Base-by-base conservation (phyloP, 2,888 invertebrate genomes). In the Temnothorax unifasciatus region DNA sequence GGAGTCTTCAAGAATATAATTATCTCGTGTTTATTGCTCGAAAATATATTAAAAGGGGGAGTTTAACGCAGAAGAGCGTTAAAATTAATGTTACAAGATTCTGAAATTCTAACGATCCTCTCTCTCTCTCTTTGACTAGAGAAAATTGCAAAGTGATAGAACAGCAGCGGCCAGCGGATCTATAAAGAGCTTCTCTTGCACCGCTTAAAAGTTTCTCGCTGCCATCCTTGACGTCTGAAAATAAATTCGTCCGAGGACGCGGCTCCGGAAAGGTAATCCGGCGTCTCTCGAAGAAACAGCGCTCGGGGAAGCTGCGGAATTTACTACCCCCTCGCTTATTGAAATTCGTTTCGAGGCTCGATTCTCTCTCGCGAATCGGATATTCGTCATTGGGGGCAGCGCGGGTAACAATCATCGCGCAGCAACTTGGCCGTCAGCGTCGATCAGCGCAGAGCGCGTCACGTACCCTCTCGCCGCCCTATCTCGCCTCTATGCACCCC, bases 381-480 rank as follows among this genome's bases (percentile, higher is more conserved):
- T 44, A 54, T 68, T 77, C 57, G 29, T 29, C 77, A 44, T n/a
- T 57, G 21, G 69, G 69, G 44, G 6, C 15, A 38, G 47, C 29
- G 68, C 34, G 41, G 41, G 21, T 81, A 81, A 77, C 57, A 68
- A 44, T 77, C 54, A 77, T 66, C 54, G 44, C 44, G 44, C 13
- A 25, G 21, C 44, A 50, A 11, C 47, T 82, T 41, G 57, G 29
- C 52, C 68, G 71, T 81, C 73, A 68, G n/a, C 50, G 59, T 69
- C 68, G 68, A 69, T 82, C 79, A 63, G 64, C 64, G 68, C 77
- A 38, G 81, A 38, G 81, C 61, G 57, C 38, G 57, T 34, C 61
- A 47, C 57, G 25, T 76, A 63, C 21, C 44, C 71, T 64, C 47
- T 95, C 44, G 95, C 64, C 44, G 95, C 64, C 63, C 61, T 82